Percentiles rank a stretch among this genome's conserved stretches.
These are phyloP conservation scores for Mythimna vitellina DNA, from an alignment of 2,888 invertebrate genomes.

Conservation along the genomic window DNA sequence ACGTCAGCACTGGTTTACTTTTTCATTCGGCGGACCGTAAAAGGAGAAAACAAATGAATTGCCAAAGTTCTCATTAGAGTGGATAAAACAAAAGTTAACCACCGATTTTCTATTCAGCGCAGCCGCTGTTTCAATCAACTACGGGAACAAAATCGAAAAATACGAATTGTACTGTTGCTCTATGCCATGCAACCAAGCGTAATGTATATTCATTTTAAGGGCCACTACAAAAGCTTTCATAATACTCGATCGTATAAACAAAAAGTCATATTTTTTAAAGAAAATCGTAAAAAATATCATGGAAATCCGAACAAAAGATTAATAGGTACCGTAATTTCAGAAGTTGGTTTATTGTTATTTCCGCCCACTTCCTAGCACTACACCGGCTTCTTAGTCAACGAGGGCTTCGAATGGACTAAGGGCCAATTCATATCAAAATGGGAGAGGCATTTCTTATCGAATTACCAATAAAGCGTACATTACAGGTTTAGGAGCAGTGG, in stretches of 20 bases:
- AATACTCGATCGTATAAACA: neutral
- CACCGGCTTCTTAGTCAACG: slow-evolving; percentile 41
- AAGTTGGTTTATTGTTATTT: slow-evolving; percentile 25
- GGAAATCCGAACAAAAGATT: slow-evolving; percentile 12
- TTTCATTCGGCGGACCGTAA: slow-evolving; percentile 64
- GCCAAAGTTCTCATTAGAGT: slow-evolving; percentile 74
- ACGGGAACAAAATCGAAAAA: slow-evolving; percentile 72
- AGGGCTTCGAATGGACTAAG: slow-evolving; percentile 39
- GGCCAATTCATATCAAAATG: too few relatives aligned
- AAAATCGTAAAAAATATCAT: slow-evolving; percentile 12
- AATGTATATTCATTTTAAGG: slow-evolving; percentile 18
- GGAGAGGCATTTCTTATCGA: too few relatives aligned
- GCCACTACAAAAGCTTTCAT: neutral
- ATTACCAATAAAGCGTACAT: too few relatives aligned
- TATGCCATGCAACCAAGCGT: slow-evolving; percentile 23
- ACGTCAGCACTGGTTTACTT: slow-evolving; percentile 66
- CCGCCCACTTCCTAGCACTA: neutral
- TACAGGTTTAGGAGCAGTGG: too few relatives aligned
- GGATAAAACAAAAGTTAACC: slow-evolving; percentile 74
- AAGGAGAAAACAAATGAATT: slow-evolving; percentile 75
- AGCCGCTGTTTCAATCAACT: slow-evolving; percentile 82
- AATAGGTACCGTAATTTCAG: slow-evolving; percentile 10
- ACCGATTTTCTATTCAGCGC: slow-evolving; percentile 79
- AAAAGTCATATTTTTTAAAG: neutral
- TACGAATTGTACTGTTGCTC: slow-evolving; percentile 50